Conservation (phyloP, 2,113 vertebrate species). For the Shinisaurus crocodilurus region DNA sequence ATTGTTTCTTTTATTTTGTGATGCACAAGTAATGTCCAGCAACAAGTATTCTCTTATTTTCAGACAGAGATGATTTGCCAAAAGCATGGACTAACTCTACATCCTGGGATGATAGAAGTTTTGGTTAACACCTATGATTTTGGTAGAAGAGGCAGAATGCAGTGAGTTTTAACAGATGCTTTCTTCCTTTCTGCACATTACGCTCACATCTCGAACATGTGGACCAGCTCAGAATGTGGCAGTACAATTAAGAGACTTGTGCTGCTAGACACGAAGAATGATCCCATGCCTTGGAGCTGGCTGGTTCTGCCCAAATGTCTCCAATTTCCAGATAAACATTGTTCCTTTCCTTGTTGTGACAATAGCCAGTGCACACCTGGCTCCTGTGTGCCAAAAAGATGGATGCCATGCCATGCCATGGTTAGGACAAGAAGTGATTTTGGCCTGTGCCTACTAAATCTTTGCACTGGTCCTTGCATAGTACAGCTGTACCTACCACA, state of each 20-base stretch:
- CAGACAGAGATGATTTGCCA: slow-evolving; percentile 55
- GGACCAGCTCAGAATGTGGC: background rate
- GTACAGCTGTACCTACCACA: background rate
- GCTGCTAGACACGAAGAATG: background rate
- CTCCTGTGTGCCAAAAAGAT: background rate
- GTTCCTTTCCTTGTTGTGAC: background rate
- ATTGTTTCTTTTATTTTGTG: background rate
- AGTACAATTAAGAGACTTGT: background rate
- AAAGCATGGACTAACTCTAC: slow-evolving; percentile 50
- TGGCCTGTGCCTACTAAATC: background rate
- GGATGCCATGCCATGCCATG: background rate
- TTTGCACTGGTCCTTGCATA: background rate
- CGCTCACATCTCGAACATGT: background rate
- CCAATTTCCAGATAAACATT: background rate
- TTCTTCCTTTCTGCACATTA: background rate
- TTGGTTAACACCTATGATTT: slow-evolving; percentile 52
- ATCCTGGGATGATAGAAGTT: slow-evolving; percentile 44
- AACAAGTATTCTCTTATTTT: slow-evolving; percentile 27
- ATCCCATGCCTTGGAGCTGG: background rate
- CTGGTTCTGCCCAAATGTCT: background rate
- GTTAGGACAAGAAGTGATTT: background rate
- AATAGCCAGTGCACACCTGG: too few species aligned
- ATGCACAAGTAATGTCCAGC: background rate
- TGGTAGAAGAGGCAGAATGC: slow-evolving; percentile 51
- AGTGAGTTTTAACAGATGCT: slow-evolving; percentile 42